These are phyloP conservation scores for Strigamia crassipes DNA, from an alignment of 2,888 invertebrate genomes.

Conservation along the genomic window DNA sequence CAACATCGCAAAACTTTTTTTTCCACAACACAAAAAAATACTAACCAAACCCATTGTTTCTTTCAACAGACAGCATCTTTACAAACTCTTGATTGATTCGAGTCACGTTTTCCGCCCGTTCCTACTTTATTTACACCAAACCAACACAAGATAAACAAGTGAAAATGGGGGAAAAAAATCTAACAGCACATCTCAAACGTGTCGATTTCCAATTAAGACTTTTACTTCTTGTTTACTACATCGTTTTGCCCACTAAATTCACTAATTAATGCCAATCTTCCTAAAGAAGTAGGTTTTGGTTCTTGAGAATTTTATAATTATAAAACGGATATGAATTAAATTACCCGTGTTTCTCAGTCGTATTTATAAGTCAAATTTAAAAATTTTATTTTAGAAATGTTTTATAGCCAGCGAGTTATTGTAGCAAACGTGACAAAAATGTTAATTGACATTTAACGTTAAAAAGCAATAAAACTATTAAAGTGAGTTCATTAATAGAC, in stretches of 20 bases:
- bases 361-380: neutral
- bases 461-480: neutral
- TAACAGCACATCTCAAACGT: conserved; percentile 21
- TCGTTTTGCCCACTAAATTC: neutral
- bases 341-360: neutral
- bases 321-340: neutral
- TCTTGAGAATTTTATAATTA: neutral
- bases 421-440: neutral
- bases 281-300: neutral
- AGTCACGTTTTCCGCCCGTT: conserved; percentile 19
- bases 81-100: neutral
- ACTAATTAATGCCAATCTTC: conserved; percentile 19
- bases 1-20: neutral
- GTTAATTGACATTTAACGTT: neutral
- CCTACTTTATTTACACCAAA: conserved; percentile 16
- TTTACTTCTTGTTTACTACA: conserved; percentile 38
- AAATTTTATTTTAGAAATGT: neutral
- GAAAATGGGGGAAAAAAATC: neutral
- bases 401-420: neutral
- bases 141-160: conserved; percentile 7
- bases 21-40: neutral
- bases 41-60: neutral
- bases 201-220: conserved; percentile 42
- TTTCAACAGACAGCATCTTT: conserved; percentile 2
- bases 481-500: too few species aligned